Conservation (phyloP, 2,888 invertebrate species). For the Sminthurides aquaticus region DNA sequence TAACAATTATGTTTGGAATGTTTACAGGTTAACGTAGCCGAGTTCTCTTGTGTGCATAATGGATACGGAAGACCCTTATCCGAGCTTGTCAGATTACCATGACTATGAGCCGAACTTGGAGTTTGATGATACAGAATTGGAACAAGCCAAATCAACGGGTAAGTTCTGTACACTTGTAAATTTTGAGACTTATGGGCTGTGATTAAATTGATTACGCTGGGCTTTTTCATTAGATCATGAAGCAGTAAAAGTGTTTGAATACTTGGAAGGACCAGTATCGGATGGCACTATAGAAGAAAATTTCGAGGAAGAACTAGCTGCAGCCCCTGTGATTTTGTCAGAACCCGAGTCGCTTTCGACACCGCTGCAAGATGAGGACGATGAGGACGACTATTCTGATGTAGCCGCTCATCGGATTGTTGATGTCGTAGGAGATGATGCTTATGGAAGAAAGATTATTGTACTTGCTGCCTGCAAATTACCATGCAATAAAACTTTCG, state of each 20-base stretch:
- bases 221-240: too few relatives aligned
- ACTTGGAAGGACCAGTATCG: conserved; percentile 63
- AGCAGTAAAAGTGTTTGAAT: conserved; percentile 47
- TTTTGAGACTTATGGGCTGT: too few relatives aligned
- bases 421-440: conserved; percentile 75
- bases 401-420: conserved; percentile 69
- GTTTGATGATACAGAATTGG: conserved; percentile 89
- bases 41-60: too few relatives aligned
- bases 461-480: conserved; percentile 89
- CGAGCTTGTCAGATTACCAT: conserved; percentile 81
- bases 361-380: conserved; percentile 49
- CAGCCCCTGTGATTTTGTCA: conserved; percentile 50
- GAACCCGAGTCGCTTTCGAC: conserved; percentile 37
- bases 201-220: neutral
- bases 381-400: conserved; percentile 60
- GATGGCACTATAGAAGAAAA: conserved; percentile 86
- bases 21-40: too few relatives aligned
- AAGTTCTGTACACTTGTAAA: neutral
- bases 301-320: conserved; percentile 77
- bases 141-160: conserved; percentile 61
- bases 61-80: conserved; percentile 67
- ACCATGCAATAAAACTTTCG: conserved; percentile 69
- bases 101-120: conserved; percentile 93
- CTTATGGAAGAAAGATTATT: conserved; percentile 85
- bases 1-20: too few relatives aligned